Conservation (phyloP, 2,888 invertebrate genomes). For the Drosophila picticornis region DNA sequence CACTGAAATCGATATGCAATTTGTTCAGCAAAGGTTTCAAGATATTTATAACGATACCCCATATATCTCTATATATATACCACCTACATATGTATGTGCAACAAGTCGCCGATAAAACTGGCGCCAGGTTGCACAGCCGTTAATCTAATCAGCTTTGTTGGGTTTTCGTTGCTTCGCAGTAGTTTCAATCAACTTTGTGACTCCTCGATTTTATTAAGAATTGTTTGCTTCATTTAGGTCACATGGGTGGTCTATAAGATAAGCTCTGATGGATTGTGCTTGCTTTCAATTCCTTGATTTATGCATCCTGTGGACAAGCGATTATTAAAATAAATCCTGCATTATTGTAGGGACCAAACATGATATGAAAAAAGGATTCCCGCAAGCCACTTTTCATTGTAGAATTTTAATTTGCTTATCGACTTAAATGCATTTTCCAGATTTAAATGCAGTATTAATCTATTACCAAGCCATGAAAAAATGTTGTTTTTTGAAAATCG, state of each 20-base stretch:
- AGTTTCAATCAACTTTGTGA: constrained; percentile 12
- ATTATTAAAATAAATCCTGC: not conserved
- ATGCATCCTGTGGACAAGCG: not conserved
- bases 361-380: not conserved
- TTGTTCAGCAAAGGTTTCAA: constrained; percentile 29
- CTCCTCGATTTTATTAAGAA: constrained; percentile 11
- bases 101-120: constrained; percentile 19
- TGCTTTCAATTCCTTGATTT: not conserved
- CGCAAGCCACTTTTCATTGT: not conserved
- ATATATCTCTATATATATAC: constrained; percentile 3
- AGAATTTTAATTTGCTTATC: not conserved
- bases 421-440: not conserved
- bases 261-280: too few species aligned
- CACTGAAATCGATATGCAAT: constrained; percentile 61
- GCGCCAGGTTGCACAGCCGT: constrained; percentile 38
- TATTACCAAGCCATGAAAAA: too few species aligned
- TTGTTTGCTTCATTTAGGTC: not conserved
- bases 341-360: not conserved
- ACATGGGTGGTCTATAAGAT: constrained; percentile 39
- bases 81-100: constrained; percentile 11
- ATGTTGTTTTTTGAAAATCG: too few species aligned
- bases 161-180: constrained; percentile 8
- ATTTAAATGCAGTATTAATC: too few species aligned
- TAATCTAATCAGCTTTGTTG: constrained; percentile 40
- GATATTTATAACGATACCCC: constrained; percentile 9